Percentiles rank a stretch among this genome's conserved stretches.
Evolutionary conservation across 2,113 vertebrate species (phyloP).

Genomic region (Polyodon spathula): DNA sequence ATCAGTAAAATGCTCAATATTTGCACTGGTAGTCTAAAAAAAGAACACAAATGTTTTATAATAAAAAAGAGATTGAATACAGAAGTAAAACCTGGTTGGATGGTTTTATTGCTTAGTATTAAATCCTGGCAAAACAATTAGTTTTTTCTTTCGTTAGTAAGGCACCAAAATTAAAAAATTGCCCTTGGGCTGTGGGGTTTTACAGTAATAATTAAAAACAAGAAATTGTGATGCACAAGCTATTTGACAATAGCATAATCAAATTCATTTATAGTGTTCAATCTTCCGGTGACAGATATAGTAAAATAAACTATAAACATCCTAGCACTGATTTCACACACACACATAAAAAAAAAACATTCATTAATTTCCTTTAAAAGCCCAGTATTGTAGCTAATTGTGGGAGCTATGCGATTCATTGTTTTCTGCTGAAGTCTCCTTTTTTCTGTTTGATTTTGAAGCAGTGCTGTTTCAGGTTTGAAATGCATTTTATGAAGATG

Average conservation of each 20-base stretch:
- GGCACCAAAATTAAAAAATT: conserved; percentile 94
- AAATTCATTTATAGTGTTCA: conserved; percentile 96
- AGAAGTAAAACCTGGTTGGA: conserved; percentile 86
- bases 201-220: conserved; percentile 98
- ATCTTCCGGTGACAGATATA: conserved; percentile 76
- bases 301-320: conserved; percentile 55
- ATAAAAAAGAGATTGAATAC: conserved; percentile 79
- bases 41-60: conserved; percentile 78
- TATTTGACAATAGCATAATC: conserved; percentile 92
- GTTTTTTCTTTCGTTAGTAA: conserved; percentile 86
- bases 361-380: conserved; percentile 5
- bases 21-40: conserved; percentile 68
- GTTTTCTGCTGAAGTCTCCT: background rate
- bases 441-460: background rate
- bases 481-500: conserved; percentile 10
- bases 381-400: background rate
- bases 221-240: conserved; percentile 89
- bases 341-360: background rate
- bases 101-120: conserved; percentile 98
- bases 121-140: conserved; percentile 96
- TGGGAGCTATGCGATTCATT: background rate
- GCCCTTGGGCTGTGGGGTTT: conserved; percentile 78
- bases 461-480: background rate
- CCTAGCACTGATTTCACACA: too few species aligned
- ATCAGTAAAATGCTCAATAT: conserved; percentile 78